Evolutionary conservation across 37 sponge, comb jelly and placozoan genomes (phyloP), one percentile per base, ranked within the genome.

Genomic region (Corticium candelabrum): DNA sequence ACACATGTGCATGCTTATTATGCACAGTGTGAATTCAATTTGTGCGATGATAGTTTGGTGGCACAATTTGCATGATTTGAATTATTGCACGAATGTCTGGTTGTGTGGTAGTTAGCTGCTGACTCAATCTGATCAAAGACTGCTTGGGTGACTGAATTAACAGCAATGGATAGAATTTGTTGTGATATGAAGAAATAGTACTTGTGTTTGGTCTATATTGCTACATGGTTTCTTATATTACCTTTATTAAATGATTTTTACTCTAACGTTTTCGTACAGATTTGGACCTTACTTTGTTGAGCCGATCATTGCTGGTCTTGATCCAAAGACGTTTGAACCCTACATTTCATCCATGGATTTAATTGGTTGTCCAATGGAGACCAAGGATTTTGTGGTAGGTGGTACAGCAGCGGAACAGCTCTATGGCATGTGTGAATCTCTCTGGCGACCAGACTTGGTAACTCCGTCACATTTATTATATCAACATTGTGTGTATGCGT

Each of bases 351-450:
- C 92, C 0, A 93, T 93, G 87, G 98, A 97, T 76, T 87, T 97
- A 76, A 97, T 97, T 81, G 98, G 98, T n/a, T 97, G 98, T 89
- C 98, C 98, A 40, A 94, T 94, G 94, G 90, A 85, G 27, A 94
- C 95, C 21, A 78, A 89, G 31, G 92, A 97, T 78, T 97, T 97
- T 81, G 94, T 97, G 7, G 94, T 97, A 41, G 84, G 89, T 41
- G 98, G 98, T 33, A 97, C 98, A 3, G 90, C 89, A 35, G 67
- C 87, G 3, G 98, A 97, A 70, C 98, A 97, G 85, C 84, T 97
- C 83, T 97, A 97, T 79, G 98, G 98, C 38, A 97, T 97, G 98
- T 97, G 98, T 78, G 98, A 97, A 75, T 87, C 94, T 21, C 88
- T 97, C 27, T 97, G 91, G 92, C 88, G 86, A 82, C 98, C 98